Evolutionary conservation across 2,113 vertebrate species (phyloP).

Genomic region (Menidia beryllina): DNA sequence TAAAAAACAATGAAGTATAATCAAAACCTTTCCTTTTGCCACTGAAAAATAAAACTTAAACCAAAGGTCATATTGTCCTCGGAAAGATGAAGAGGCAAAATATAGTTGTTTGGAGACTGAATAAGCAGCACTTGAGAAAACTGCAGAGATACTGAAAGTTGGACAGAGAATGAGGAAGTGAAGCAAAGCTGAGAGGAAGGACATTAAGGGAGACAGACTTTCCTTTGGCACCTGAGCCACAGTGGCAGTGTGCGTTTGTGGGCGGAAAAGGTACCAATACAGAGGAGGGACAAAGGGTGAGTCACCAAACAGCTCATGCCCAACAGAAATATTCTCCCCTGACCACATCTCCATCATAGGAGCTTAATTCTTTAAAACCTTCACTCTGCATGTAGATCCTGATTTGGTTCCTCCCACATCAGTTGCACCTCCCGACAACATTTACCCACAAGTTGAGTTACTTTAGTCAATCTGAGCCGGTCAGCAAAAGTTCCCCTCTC

Average conservation of each 20-base stretch:
- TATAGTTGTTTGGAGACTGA: conserved; percentile 63
- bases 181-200: conserved; percentile 32
- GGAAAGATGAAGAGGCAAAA: conserved; percentile 61
- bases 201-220: conserved; percentile 46
- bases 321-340: conserved; percentile 40
- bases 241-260: conserved; percentile 67
- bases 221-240: conserved; percentile 72
- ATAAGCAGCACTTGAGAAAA: conserved; percentile 77
- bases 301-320: conserved; percentile 39
- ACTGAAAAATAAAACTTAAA: conserved; percentile 44
- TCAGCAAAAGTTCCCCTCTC: conserved; percentile 26
- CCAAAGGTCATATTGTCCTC: conserved; percentile 42
- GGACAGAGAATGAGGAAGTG: conserved; percentile 39
- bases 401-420: conserved; percentile 58
- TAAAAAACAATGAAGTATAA: conserved; percentile 9
- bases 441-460: conserved; percentile 20
- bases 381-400: conserved; percentile 31
- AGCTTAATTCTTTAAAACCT: conserved; percentile 14
- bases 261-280: conserved; percentile 42
- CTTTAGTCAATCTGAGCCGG: conserved; percentile 21
- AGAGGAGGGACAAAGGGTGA: conserved; percentile 42
- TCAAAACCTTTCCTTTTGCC: conserved; percentile 25
- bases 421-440: conserved; percentile 42
- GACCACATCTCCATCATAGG: conserved; percentile 14
- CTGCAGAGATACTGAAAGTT: conserved; percentile 59